phyloP scores from a whole-genome alignment of 2,888 invertebrate species.

The Sinhomidia bicolor region DNA sequence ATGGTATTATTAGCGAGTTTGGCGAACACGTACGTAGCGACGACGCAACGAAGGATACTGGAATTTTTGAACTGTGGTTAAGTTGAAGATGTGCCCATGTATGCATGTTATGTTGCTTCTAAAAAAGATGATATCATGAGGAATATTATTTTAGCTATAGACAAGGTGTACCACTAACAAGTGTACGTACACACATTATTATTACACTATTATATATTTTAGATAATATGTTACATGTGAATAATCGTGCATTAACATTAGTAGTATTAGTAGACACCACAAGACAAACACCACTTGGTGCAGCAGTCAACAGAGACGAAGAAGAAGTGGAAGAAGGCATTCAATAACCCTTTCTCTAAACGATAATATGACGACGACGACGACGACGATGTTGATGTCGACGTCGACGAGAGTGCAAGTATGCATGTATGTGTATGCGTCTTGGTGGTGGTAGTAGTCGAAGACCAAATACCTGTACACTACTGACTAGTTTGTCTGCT shows the following conservation, averaged over 20 bases:
- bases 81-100: conserved; percentile 23
- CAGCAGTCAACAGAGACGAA: conserved; percentile 41
- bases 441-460: conserved; percentile 7
- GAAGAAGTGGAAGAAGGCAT: conserved; percentile 37
- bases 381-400: conserved; percentile 15
- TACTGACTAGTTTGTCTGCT: conserved; percentile 41
- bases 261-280: conserved; percentile 40
- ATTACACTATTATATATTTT: conserved; percentile 26
- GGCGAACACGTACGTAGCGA: conserved; percentile 23
- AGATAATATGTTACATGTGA: conserved; percentile 58
- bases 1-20: background rate
- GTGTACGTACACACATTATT: conserved; percentile 36
- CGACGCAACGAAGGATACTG: conserved; percentile 32
- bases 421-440: conserved; percentile 32
- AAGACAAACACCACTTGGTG: conserved; percentile 13
- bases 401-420: conserved; percentile 31
- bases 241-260: conserved; percentile 52
- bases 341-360: conserved; percentile 54
- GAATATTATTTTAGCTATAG: background rate
- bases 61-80: conserved; percentile 52
- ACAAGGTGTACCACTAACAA: conserved; percentile 34
- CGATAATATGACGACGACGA: conserved; percentile 35
- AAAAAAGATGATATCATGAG: conserved; percentile 42
- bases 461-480: conserved; percentile 51
- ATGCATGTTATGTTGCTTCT: conserved; percentile 36